A percentile compares a stretch with the other conserved stretches of the same genome.
phyloP scores from a whole-genome alignment of 2,888 invertebrate species.

The Acronicta aceris region DNA sequence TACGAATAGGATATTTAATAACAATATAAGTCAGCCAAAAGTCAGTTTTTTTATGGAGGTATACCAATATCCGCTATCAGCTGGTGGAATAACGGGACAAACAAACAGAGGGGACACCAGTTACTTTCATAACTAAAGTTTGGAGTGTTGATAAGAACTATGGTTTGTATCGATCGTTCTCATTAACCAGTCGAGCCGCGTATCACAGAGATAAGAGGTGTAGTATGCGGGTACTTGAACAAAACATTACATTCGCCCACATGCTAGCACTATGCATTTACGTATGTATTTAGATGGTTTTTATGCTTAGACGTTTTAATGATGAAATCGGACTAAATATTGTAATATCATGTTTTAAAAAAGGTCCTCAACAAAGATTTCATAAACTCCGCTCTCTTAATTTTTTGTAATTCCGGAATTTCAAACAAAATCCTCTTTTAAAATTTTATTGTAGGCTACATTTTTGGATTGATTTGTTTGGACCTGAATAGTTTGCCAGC shows the following conservation, averaged over 20 bases:
- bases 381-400: no score
- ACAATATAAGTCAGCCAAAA: not conserved
- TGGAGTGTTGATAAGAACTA: conserved; percentile 83
- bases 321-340: not conserved
- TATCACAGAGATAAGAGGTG: conserved; percentile 61
- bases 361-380: no score
- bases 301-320: not conserved
- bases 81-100: conserved; percentile 28
- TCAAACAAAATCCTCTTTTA: no score
- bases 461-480: no score
- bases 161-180: conserved; percentile 72
- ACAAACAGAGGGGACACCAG: conserved; percentile 60
- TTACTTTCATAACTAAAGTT: conserved; percentile 80
- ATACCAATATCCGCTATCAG: conserved; percentile 40
- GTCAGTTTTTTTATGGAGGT: conserved; percentile 2
- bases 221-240: conserved; percentile 80
- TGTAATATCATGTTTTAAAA: no score
- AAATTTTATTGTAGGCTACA: no score
- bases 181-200: conserved; percentile 80
- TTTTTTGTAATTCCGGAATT: no score
- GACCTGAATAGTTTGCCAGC: no score
- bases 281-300: conserved; percentile 10
- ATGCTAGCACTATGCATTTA: conserved; percentile 51
- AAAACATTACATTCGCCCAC: conserved; percentile 61
- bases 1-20: not conserved